Evolutionary conservation across 2,797 vertebrate species (phyloP), one percentile per base, ranked within the genome.

Genomic region (Coregonus ussuriensis): DNA sequence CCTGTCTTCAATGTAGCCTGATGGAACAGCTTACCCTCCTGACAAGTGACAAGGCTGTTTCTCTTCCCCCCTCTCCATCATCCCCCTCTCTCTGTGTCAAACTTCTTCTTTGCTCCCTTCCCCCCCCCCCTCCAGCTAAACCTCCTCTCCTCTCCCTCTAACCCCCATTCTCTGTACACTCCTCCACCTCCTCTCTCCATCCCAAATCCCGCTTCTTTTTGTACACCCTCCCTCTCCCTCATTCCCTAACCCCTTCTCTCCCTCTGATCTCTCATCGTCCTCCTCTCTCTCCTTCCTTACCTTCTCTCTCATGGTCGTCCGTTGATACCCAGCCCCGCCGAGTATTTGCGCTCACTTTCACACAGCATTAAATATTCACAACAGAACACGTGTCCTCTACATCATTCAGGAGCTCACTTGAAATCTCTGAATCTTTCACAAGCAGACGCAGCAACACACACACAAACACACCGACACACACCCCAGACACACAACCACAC

Each of bases 391-490:
- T 94, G 91, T 93, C 85, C 79, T 84, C 74, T 93, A 88, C 78
- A 93, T 91, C 88, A 93, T 93, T 93, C 75, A 94, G 89, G 83
- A 87, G 81, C 75, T 89, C 81, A 84, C 86, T 91, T 93, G 91
- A 93, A 89, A 90, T 90, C 87, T 85, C 84, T 88, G 87, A 91
- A 91, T 91, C 88, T 90, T 89, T 87, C 84, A 90, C 80, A 77
- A 78, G 21, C 31, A 54, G 18, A 71, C 1, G 21, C 31, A 72
- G 53, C 59, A 71, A 65, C 74, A 41, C 71, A 54, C 74, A 29
- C 31, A 51, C 54, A 62, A 47, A 82, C 54, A 51, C 54, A 18
- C 67, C 77, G 41, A 37, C 31, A 33, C n/a, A 41, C 4, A 15
- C 6, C 14, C 65, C 29, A 67, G 15, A 67, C n/a, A 31, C 25